A percentile compares a stretch with the other conserved stretches of the same genome.
These are phyloP conservation scores for Petrolisthes cinctipes DNA, from an alignment of 2,888 invertebrate species.

Conservation along the genomic window DNA sequence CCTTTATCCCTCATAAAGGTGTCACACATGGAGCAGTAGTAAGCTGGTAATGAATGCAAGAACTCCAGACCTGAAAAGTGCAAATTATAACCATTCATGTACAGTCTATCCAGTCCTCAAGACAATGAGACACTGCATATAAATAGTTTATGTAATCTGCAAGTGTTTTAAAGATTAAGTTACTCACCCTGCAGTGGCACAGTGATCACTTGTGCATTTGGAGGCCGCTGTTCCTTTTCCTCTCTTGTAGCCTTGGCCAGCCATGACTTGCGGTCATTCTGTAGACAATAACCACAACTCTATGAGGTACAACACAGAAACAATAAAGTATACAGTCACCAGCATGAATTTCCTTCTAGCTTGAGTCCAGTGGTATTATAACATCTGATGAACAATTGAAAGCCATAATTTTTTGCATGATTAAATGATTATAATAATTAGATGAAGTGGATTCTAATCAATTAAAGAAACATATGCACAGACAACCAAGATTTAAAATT, in stretches of 20 bases:
- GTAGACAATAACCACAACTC: background rate
- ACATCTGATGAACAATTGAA: too few relatives aligned
- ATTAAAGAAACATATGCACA: too few relatives aligned
- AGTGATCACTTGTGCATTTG: conserved; percentile 44
- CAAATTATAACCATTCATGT: background rate
- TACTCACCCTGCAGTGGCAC: conserved; percentile 55
- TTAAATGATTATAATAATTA: too few relatives aligned
- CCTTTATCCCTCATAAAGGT: conserved; percentile 46
- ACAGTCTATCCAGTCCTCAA: background rate
- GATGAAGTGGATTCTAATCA: too few relatives aligned
- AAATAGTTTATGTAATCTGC: too few relatives aligned
- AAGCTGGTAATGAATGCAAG: conserved; percentile 46
- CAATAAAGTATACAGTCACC: too few relatives aligned
- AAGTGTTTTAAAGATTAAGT: background rate
- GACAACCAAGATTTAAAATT: too few relatives aligned
- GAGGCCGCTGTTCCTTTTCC: conserved; percentile 44
- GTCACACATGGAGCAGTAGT: conserved; percentile 56
- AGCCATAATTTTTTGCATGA: too few relatives aligned
- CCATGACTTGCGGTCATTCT: conserved; percentile 53
- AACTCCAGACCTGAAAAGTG: conserved; percentile 53
- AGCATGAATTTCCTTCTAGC: too few relatives aligned
- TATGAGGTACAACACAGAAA: too few relatives aligned
- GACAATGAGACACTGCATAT: too few relatives aligned
- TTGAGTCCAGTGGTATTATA: too few relatives aligned
- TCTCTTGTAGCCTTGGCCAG: conserved; percentile 42